Evolutionary conservation across 2,113 vertebrate genomes (phyloP).

Genomic region (Nannospalax galili): DNA sequence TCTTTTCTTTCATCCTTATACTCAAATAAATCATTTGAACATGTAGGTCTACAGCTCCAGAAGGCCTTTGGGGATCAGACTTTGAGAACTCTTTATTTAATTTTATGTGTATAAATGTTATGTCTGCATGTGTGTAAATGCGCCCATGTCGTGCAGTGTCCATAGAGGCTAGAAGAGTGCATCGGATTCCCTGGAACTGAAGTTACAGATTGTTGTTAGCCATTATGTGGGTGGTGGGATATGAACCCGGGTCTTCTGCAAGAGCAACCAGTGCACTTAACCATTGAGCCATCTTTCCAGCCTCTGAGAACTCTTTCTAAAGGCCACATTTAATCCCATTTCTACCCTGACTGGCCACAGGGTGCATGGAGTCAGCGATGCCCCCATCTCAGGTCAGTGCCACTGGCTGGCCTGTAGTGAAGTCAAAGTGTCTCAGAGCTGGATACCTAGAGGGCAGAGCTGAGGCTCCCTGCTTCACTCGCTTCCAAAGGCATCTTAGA

Average conservation of each 20-base stretch:
- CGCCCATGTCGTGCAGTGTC: too few relatives aligned
- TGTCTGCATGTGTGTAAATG: too few relatives aligned
- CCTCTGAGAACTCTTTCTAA: neutral
- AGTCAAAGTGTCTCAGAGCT: neutral
- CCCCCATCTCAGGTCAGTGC: neutral
- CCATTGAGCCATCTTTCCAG: too few relatives aligned
- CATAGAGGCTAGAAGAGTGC: too few relatives aligned
- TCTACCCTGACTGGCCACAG: too few relatives aligned
- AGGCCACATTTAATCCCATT: neutral
- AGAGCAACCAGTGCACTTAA: too few relatives aligned
- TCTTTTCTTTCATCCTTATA: neutral
- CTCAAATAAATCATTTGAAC: constrained; percentile 18
- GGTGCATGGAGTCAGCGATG: neutral
- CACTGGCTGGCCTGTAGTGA: neutral
- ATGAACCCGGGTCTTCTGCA: too few relatives aligned
- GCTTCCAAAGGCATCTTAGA: constrained; percentile 32
- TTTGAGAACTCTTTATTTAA: too few relatives aligned
- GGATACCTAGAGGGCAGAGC: neutral
- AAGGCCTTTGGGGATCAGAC: neutral
- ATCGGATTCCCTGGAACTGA: too few relatives aligned
- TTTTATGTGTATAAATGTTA: too few relatives aligned
- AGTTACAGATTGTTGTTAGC: too few relatives aligned
- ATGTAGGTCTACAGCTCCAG: neutral
- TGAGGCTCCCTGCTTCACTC: neutral
- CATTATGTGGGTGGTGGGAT: too few relatives aligned